Conservation (phyloP, 2,888 invertebrate species). For the Smittia aterrima region DNA sequence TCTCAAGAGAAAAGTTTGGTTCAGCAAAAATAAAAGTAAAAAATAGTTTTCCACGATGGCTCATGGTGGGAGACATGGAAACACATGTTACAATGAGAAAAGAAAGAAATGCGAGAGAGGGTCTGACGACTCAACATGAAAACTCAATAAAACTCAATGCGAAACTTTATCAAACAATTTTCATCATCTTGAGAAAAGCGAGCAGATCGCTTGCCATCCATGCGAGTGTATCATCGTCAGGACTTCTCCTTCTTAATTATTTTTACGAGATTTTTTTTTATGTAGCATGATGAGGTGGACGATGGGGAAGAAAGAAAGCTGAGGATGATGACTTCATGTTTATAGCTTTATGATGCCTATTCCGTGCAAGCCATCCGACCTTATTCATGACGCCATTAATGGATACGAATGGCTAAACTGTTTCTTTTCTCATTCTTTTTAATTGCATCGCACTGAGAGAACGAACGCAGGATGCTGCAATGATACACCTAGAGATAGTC, state of each 20-base stretch:
- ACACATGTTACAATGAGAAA: not conserved
- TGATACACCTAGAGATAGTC: not conserved
- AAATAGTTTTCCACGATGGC: not conserved
- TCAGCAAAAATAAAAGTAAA: not conserved
- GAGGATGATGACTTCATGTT: conserved; percentile 19
- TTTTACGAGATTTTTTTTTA: conserved; percentile 33
- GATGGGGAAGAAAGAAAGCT: not conserved
- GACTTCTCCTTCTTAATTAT: conserved; percentile 23
- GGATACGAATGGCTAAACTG: not conserved
- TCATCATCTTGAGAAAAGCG: conserved; percentile 1
- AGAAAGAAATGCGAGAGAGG: no score
- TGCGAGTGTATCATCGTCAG: not conserved
- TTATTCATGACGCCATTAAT: conserved; percentile 16
- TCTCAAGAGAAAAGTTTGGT: not conserved
- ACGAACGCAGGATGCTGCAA: not conserved
- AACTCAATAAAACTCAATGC: conserved; percentile 4
- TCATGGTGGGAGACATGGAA: not conserved
- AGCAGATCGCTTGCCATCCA: not conserved
- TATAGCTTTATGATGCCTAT: conserved; percentile 38
- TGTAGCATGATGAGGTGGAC: not conserved
- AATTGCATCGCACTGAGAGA: not conserved
- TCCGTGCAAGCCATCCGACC: not conserved
- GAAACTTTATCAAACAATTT: conserved; percentile 3
- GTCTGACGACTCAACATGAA: not conserved
- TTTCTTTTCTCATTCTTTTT: not conserved